Percentiles rank a stretch among this genome's conserved stretches.
Evolutionary conservation across 2,113 vertebrate genomes (phyloP).

Genomic region (Carassius gibelio): DNA sequence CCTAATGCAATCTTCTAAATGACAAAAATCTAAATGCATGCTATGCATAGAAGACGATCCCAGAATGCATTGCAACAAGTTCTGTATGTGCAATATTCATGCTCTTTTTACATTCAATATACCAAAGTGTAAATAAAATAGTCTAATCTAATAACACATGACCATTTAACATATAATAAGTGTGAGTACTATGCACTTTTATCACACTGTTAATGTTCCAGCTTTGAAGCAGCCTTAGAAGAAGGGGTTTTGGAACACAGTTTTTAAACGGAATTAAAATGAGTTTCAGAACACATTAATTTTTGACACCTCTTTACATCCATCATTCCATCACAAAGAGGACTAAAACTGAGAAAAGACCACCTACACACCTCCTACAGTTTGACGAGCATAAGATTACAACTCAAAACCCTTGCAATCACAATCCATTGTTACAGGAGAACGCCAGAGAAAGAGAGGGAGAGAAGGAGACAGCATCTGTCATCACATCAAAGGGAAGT

Average conservation of each 20-base stretch:
- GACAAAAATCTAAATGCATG: too few relatives aligned
- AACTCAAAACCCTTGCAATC: conserved; percentile 58
- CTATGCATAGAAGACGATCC: too few relatives aligned
- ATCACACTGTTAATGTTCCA: background rate
- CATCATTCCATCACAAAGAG: conserved; percentile 58
- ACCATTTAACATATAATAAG: background rate
- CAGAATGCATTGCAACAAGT: too few relatives aligned
- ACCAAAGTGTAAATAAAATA: background rate
- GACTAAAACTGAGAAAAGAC: conserved; percentile 62
- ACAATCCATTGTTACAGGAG: conserved; percentile 46
- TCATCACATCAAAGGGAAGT: conserved; percentile 64
- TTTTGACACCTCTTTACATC: conserved; percentile 29
- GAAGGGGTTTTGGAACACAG: background rate
- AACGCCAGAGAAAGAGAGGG: conserved; percentile 30
- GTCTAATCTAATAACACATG: background rate
- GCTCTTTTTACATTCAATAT: background rate
- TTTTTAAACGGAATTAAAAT: background rate
- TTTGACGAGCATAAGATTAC: conserved; percentile 65
- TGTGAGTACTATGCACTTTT: background rate
- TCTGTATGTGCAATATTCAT: too few relatives aligned
- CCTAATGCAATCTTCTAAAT: too few relatives aligned
- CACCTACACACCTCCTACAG: conserved; percentile 59
- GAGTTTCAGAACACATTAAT: background rate
- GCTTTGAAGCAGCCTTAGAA: background rate
- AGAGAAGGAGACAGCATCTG: conserved; percentile 65